These are phyloP conservation scores for Caenorhabditis sp. DNA, from an alignment of 2,888 invertebrate species.

Conservation along the genomic window DNA sequence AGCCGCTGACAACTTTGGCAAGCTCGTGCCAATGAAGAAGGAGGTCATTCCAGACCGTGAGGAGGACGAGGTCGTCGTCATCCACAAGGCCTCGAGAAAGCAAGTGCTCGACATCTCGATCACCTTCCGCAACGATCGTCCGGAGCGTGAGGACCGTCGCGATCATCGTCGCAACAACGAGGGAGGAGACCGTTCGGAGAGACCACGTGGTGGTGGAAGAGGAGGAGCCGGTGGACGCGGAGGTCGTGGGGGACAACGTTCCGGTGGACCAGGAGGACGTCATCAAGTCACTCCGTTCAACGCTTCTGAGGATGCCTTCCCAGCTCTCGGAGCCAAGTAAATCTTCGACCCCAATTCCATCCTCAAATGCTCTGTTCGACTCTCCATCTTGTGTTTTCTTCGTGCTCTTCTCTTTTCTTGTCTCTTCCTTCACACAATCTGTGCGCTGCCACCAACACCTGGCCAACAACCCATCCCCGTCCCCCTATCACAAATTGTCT, in stretches of 20 bases:
- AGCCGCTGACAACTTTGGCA: constrained; percentile 72
- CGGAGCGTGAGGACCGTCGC: constrained; percentile 51
- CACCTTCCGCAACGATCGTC: constrained; percentile 72
- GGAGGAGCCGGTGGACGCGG: constrained; percentile 64
- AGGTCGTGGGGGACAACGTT: constrained; percentile 69
- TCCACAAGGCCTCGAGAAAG: constrained; percentile 69
- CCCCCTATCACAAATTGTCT: constrained; percentile 45
- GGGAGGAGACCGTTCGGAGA: constrained; percentile 55
- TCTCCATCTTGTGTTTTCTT: constrained; percentile 41
- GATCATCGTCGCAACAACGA: constrained; percentile 27
- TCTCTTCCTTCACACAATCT: constrained; percentile 28
- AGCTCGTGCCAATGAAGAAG: constrained; percentile 77
- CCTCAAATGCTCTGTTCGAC: constrained; percentile 57
- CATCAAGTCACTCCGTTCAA: constrained; percentile 69
- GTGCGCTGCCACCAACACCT: background rate
- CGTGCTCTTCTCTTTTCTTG: constrained; percentile 11
- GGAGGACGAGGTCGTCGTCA: constrained; percentile 70
- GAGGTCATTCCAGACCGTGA: constrained; percentile 70
- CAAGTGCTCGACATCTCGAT: constrained; percentile 77
- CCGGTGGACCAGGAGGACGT: constrained; percentile 52
- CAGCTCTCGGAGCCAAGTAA: constrained; percentile 78
- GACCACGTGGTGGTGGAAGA: constrained; percentile 60
- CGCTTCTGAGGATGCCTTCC: constrained; percentile 77
- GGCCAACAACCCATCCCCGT: background rate
- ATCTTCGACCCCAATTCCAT: constrained; percentile 4